Percentiles rank a stretch among this genome's conserved stretches.
phyloP scores from a whole-genome alignment of 2,888 invertebrate species.

The Callinectes sapidus region DNA sequence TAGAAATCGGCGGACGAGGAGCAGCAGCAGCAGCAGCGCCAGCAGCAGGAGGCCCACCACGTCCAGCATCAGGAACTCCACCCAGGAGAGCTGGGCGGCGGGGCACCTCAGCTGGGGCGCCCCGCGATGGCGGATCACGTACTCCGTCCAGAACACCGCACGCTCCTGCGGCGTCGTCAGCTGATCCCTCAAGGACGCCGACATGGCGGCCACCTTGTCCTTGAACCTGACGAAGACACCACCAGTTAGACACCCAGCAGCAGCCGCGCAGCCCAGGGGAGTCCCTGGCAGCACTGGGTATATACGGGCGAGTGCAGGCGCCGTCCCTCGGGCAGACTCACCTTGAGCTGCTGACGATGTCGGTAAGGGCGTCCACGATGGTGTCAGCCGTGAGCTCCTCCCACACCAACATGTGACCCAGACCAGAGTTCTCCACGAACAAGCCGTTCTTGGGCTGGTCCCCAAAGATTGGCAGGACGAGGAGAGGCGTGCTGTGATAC shows the following conservation, averaged over 20 bases:
- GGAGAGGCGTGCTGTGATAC: conserved; percentile 62
- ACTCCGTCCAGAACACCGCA: conserved; percentile 63
- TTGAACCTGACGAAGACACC: conserved; percentile 26
- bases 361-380: conserved; percentile 46
- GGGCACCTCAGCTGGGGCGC: conserved; percentile 49
- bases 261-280: too few species aligned
- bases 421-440: conserved; percentile 39
- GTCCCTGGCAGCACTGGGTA: too few species aligned
- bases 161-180: conserved; percentile 48
- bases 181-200: conserved; percentile 50
- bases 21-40: background rate
- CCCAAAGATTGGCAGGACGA: conserved; percentile 63
- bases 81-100: conserved; percentile 52
- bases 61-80: conserved; percentile 37
- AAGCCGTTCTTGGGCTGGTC: conserved; percentile 66
- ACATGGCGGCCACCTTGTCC: conserved; percentile 33
- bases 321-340: background rate
- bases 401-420: conserved; percentile 55
- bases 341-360: conserved; percentile 43
- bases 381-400: conserved; percentile 57
- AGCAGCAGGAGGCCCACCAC: conserved; percentile 16
- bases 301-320: too few species aligned
- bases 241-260: background rate
- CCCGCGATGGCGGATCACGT: conserved; percentile 52
- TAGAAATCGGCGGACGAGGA: conserved; percentile 5